Evolutionary conservation across 2,888 invertebrate genomes (phyloP).

Genomic region (Epiblema foenella): DNA sequence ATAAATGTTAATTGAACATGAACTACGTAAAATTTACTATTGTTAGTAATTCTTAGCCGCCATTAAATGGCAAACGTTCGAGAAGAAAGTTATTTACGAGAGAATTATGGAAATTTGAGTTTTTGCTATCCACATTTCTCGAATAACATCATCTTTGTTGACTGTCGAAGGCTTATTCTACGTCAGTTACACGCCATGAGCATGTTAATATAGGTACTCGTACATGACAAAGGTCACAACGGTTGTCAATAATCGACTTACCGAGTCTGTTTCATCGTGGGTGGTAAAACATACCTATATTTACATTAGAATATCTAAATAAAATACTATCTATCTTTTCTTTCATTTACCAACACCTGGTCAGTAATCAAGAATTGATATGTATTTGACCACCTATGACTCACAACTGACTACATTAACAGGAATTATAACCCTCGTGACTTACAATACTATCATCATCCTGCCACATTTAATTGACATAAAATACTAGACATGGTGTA

Average conservation of each 20-base stretch:
- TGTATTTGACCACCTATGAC: not conserved
- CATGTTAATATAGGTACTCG: not conserved
- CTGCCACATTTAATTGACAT: not conserved
- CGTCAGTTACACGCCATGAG: conserved; percentile 58
- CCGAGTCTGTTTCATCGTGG: not conserved
- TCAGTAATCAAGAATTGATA: not conserved
- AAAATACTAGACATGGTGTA: not conserved
- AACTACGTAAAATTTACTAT: conserved; percentile 23
- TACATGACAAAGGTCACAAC: not conserved
- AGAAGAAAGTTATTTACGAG: conserved; percentile 28
- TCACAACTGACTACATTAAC: not conserved
- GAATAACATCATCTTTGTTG: not conserved
- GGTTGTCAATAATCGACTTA: conserved; percentile 2
- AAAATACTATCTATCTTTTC: not conserved
- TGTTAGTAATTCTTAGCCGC: conserved; percentile 6
- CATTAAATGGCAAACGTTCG: conserved; percentile 21
- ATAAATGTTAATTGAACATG: conserved; percentile 28
- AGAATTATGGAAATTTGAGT: conserved; percentile 23
- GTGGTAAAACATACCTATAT: not conserved
- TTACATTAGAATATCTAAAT: not conserved
- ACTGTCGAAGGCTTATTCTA: not conserved
- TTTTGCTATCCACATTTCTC: not conserved
- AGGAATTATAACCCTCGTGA: not conserved
- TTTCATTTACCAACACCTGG: not conserved
- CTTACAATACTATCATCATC: conserved; percentile 1